A percentile compares a stretch with the other conserved stretches of the same genome.
Conservation (phyloP, 2,797 vertebrate species). For the Mormyrops attenuatus region DNA sequence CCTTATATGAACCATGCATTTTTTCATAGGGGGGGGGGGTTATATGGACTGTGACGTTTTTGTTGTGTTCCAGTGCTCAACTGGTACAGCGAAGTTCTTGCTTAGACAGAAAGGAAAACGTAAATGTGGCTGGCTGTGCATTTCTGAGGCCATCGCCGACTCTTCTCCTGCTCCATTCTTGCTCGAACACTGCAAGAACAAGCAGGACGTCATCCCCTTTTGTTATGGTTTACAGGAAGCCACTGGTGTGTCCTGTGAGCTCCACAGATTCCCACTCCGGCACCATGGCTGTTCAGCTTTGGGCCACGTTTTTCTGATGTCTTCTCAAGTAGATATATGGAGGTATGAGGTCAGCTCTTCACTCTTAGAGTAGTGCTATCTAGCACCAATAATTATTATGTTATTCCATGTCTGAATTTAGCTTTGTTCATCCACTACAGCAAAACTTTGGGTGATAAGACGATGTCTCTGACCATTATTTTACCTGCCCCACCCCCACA, state of each 20-base stretch:
- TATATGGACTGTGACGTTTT: neutral
- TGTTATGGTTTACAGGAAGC: neutral
- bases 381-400: neutral
- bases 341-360: neutral
- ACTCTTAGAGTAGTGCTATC: neutral
- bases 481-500: neutral
- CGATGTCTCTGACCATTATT: neutral
- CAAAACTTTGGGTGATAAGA: neutral
- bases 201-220: neutral
- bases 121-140: neutral
- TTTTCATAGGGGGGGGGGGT: neutral
- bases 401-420: neutral
- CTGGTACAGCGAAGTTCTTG: neutral
- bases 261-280: neutral
- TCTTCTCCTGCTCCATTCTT: neutral
- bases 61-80: neutral
- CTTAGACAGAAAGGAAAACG: neutral
- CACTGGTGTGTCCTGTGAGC: neutral
- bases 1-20: neutral
- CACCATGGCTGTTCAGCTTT: neutral
- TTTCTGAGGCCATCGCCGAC: neutral
- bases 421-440: conserved; percentile 2
- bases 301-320: neutral
- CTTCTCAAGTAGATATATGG: neutral
- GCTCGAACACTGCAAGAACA: neutral